phyloP scores from a whole-genome alignment of 2,113 vertebrate species.

The Syngnathus floridae region DNA sequence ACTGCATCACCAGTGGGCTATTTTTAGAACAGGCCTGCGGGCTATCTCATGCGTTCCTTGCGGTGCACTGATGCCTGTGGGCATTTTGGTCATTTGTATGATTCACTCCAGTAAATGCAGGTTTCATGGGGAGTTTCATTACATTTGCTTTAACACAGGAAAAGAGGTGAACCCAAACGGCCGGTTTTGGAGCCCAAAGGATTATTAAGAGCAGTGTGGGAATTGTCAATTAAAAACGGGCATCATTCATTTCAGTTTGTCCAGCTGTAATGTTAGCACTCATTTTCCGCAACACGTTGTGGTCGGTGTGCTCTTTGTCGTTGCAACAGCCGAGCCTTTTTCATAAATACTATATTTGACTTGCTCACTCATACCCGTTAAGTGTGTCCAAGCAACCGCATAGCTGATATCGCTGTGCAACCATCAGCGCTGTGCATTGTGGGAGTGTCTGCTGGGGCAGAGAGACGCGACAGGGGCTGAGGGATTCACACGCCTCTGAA shows the following conservation, averaged over 20 bases:
- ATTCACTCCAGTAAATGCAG: background rate
- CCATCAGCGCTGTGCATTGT: conserved; percentile 70
- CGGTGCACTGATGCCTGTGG: background rate
- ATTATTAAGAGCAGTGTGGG: no score
- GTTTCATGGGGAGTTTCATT: background rate
- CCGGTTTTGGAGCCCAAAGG: no score
- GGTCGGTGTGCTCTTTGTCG: background rate
- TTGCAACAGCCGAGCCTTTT: conserved; percentile 5
- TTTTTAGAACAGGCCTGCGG: background rate
- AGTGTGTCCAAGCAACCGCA: conserved; percentile 49
- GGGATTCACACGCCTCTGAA: conserved; percentile 71
- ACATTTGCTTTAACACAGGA: no score
- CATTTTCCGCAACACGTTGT: background rate
- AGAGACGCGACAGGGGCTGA: conserved; percentile 66
- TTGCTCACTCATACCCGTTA: background rate
- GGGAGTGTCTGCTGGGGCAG: conserved; percentile 69
- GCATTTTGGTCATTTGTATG: background rate
- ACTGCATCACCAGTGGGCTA: background rate
- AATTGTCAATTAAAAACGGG: no score
- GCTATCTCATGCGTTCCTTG: background rate
- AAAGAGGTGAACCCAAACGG: no score
- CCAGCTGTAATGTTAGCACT: no score
- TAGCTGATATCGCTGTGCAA: conserved; percentile 65
- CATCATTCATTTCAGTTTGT: no score
- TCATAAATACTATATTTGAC: conserved; percentile 26